phyloP scores from a whole-genome alignment of 2,797 vertebrate species.

The Oryzias sinensis region DNA sequence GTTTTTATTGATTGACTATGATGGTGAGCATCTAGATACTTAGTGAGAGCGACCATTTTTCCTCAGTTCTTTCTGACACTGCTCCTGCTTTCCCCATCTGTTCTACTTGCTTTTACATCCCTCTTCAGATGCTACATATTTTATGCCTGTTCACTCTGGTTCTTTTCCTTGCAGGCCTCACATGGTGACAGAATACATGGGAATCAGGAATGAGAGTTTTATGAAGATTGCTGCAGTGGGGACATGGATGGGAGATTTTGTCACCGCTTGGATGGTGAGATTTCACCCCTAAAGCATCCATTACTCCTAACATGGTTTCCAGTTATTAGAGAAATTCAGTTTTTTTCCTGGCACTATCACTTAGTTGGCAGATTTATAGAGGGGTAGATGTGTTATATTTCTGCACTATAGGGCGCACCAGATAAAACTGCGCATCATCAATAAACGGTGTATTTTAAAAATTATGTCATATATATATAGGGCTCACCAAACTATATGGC shows the following conservation, averaged over 20 bases:
- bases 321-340: conserved; percentile 2
- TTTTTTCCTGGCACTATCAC: too few species aligned
- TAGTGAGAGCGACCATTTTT: conserved; percentile 46
- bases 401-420: too few species aligned
- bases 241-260: conserved; percentile 99
- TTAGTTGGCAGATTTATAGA: too few species aligned
- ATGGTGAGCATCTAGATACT: conserved; percentile 64
- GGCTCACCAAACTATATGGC: too few species aligned
- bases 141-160: conserved; percentile 26
- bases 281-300: background rate
- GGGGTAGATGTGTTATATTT: too few species aligned
- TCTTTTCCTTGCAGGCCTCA: conserved; percentile 79
- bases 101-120: conserved; percentile 19
- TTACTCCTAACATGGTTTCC: background rate
- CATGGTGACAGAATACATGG: conserved; percentile 97
- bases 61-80: conserved; percentile 20
- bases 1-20: conserved; percentile 69
- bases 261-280: conserved; percentile 99
- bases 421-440: too few species aligned
- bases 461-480: too few species aligned
- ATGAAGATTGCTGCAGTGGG: conserved; percentile 98
- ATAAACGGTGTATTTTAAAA: too few species aligned
- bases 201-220: conserved; percentile 96
- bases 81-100: conserved; percentile 5
- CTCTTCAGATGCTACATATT: conserved; percentile 15